Percentiles rank a stretch among this genome's conserved stretches.
Evolutionary conservation across 2,888 invertebrate species (phyloP).

Genomic region (Sminthurides aquaticus): DNA sequence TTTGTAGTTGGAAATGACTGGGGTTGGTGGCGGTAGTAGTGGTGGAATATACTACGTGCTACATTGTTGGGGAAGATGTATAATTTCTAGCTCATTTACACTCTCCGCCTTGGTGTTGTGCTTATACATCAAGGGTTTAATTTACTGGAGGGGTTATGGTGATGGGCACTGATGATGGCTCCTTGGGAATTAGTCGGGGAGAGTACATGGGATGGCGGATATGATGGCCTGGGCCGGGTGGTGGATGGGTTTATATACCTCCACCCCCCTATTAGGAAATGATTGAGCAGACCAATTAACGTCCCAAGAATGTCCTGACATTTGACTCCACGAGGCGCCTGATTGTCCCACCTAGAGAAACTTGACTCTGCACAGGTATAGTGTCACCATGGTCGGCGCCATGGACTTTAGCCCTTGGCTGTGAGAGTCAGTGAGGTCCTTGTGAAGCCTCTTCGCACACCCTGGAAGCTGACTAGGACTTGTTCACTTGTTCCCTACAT

Average conservation of each 20-base stretch:
- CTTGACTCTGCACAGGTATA: constrained; percentile 41
- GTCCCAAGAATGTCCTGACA: constrained; percentile 43
- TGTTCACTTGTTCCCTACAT: too few relatives aligned
- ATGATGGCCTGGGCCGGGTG: not conserved
- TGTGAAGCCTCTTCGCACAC: not conserved
- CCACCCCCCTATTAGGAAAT: constrained; percentile 44
- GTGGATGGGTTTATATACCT: constrained; percentile 23
- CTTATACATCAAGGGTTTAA: not conserved
- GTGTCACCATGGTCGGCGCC: constrained; percentile 29
- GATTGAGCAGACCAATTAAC: constrained; percentile 44
- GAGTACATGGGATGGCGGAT: not conserved
- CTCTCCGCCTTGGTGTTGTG: constrained; percentile 3
- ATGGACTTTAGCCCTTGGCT: constrained; percentile 21
- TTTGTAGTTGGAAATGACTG: too few relatives aligned
- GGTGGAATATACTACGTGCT: too few relatives aligned
- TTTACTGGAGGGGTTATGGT: not conserved
- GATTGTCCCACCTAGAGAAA: constrained; percentile 43
- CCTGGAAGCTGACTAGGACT: too few relatives aligned
- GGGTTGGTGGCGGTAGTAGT: too few relatives aligned
- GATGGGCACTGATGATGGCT: not conserved
- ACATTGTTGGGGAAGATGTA: not conserved
- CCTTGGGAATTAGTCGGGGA: not conserved
- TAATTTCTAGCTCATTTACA: constrained; percentile 10
- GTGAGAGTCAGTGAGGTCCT: not conserved
- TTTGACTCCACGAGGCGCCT: constrained; percentile 44